Percentiles rank a stretch among this genome's conserved stretches.
phyloP scores from a whole-genome alignment of 2,113 vertebrate species.

The Pipra filicauda region DNA sequence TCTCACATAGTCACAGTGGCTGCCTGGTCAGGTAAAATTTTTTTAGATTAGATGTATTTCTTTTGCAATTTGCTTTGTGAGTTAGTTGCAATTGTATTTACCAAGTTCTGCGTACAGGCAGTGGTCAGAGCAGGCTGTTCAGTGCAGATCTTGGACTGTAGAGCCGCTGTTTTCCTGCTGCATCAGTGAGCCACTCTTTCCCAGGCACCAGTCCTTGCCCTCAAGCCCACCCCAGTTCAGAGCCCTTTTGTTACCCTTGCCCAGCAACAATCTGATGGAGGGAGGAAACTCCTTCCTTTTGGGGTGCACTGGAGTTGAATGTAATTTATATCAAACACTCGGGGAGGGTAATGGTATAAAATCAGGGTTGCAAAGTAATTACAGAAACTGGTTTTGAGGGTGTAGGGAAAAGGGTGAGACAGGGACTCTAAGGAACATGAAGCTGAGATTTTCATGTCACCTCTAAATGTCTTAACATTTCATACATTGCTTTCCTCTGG shows the following conservation, averaged over 20 bases:
- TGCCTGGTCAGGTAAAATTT: not conserved
- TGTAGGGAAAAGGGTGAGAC: not conserved
- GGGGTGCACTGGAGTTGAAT: not conserved
- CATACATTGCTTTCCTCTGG: not conserved
- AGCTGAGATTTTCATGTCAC: not conserved
- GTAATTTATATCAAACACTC: not conserved
- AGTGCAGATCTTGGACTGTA: not conserved
- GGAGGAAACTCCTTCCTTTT: not conserved
- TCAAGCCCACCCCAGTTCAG: not conserved
- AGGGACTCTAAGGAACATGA: not conserved
- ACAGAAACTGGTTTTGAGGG: not conserved
- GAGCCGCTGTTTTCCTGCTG: not conserved
- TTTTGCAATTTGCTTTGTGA: not conserved
- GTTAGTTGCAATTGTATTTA: not conserved
- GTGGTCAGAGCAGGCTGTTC: not conserved
- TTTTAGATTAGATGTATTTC: not conserved
- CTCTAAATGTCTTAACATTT: not conserved
- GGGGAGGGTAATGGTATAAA: not conserved
- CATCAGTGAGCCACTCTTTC: not conserved
- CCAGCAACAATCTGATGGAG: not conserved
- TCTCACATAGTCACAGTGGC: fast-evolving
- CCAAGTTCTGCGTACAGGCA: not conserved
- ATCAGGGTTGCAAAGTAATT: not conserved
- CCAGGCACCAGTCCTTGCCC: not conserved
- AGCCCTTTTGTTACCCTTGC: not conserved